Conservation (phyloP, 2,113 vertebrate species). For the Acrocephalus kingi region DNA sequence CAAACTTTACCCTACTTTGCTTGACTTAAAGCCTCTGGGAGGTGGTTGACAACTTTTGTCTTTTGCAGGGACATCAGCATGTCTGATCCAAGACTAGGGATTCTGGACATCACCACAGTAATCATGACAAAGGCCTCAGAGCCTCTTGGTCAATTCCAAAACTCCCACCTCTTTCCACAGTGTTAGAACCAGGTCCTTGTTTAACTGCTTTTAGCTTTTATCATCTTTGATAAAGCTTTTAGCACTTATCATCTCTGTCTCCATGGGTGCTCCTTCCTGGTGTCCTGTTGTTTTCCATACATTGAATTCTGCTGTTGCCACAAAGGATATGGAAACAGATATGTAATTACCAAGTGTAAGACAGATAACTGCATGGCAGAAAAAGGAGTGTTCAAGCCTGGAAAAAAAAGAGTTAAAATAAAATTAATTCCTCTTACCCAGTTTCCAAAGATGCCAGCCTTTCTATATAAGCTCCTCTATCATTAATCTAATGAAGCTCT, state of each 20-base stretch:
- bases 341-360: not conserved
- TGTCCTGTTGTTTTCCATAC: not conserved
- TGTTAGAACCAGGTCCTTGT: not conserved
- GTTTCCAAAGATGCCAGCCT: not conserved
- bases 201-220: not conserved
- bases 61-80: not conserved
- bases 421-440: not conserved
- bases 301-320: not conserved
- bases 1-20: not conserved
- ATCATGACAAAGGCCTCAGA: not conserved
- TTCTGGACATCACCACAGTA: not conserved
- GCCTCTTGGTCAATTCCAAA: not conserved
- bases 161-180: not conserved
- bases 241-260: not conserved
- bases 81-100: not conserved
- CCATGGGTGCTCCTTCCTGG: not conserved
- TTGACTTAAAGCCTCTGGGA: not conserved
- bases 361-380: not conserved
- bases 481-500: constrained; percentile 30
- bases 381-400: not conserved
- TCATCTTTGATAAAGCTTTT: not conserved
- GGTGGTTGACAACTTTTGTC: not conserved
- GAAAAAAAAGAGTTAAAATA: not conserved
- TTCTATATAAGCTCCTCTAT: not conserved
- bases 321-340: not conserved